These are phyloP conservation scores for Haemorhous mexicanus DNA, from an alignment of 2,113 vertebrate species.

Conservation along the genomic window DNA sequence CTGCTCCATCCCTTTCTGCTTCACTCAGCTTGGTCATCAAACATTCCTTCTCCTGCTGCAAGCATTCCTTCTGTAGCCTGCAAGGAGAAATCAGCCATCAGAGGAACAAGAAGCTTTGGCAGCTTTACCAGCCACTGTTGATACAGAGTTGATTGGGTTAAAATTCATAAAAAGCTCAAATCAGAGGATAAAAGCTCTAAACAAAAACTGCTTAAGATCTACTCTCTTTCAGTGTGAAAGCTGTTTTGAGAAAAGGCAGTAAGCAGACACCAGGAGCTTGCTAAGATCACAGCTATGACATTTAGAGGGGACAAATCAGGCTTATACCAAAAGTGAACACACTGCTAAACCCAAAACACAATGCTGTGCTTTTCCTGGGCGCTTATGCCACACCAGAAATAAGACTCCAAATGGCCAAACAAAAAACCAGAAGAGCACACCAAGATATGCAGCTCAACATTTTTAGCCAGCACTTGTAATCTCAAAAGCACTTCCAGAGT, in stretches of 20 bases:
- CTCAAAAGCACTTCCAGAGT: background rate
- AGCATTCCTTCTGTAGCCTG: slow-evolving; percentile 74
- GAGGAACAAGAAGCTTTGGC: background rate
- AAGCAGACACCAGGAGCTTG: background rate
- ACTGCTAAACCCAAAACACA: background rate
- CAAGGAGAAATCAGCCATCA: slow-evolving; percentile 5
- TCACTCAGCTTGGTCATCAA: slow-evolving; percentile 85
- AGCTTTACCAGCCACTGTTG: background rate
- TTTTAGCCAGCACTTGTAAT: background rate
- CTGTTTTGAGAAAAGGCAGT: background rate
- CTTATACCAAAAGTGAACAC: background rate
- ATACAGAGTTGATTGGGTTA: background rate
- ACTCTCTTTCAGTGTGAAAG: background rate
- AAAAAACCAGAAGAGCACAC: background rate
- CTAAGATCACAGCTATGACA: background rate
- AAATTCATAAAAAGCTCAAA: background rate
- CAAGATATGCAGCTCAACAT: background rate
- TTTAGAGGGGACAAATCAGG: background rate
- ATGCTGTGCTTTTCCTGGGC: background rate
- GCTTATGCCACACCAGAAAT: background rate
- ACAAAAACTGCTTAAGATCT: background rate
- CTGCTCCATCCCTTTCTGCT: slow-evolving; percentile 83
- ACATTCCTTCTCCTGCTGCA: slow-evolving; percentile 78
- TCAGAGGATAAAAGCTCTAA: background rate
- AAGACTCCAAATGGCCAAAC: background rate